These are phyloP conservation scores for Sus cebifrons DNA, from an alignment of 2,797 vertebrate genomes.

Conservation along the genomic window DNA sequence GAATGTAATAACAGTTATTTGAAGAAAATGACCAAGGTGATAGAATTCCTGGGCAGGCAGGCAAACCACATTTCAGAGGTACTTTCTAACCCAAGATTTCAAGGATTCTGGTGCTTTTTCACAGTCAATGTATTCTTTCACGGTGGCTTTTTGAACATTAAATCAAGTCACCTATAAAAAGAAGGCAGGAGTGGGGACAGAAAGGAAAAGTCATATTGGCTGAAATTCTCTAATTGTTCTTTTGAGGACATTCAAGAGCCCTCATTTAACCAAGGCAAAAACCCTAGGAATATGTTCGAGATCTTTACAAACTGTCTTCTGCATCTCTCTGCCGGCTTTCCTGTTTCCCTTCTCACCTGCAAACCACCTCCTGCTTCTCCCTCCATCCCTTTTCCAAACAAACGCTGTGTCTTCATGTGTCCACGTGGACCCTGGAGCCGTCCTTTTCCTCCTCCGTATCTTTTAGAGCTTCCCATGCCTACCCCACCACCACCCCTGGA, in stretches of 20 bases:
- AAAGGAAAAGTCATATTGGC: neutral
- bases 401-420: neutral
- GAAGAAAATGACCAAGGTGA: constrained; percentile 78
- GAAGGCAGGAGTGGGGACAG: neutral
- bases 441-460: neutral
- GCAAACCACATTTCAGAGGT: neutral
- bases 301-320: constrained; percentile 8
- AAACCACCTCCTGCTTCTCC: neutral
- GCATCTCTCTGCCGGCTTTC: neutral
- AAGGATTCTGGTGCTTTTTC: constrained; percentile 28
- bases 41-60: constrained; percentile 65
- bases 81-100: constrained; percentile 49
- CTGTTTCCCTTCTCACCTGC: neutral
- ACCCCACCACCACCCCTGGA: neutral
- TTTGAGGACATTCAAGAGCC: constrained; percentile 15
- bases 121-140: neutral
- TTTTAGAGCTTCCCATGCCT: neutral
- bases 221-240: constrained; percentile 14
- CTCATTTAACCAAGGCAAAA: constrained; percentile 20
- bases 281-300: neutral
- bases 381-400: neutral
- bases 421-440: neutral
- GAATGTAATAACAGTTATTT: constrained; percentile 78
- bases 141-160: neutral
- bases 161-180: neutral